Conservation (phyloP, 2,113 vertebrate genomes). For the Eulemur rufifrons region DNA sequence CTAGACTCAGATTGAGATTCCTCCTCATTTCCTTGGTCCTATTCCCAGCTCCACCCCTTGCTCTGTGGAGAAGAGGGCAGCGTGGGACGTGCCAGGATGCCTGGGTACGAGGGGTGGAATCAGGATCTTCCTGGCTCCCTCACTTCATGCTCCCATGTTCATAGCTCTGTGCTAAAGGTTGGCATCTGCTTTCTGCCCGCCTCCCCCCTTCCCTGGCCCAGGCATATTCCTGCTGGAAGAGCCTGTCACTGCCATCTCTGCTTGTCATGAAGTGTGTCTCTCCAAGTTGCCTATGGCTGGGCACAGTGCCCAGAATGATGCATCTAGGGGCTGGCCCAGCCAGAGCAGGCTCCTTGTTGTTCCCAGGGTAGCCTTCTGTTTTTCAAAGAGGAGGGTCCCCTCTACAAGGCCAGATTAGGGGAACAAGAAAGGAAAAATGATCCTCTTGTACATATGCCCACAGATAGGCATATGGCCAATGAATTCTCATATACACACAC, state of each 20-base stretch:
- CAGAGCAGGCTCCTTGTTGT: neutral
- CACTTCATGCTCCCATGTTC: neutral
- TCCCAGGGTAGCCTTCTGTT: slow-evolving; percentile 21
- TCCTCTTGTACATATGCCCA: neutral
- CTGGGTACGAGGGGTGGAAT: neutral
- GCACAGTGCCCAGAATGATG: slow-evolving; percentile 64
- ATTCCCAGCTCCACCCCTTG: slow-evolving; percentile 33
- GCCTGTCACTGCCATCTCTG: slow-evolving; percentile 62
- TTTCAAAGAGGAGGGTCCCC: slow-evolving; percentile 12
- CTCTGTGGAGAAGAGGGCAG: slow-evolving; percentile 35
- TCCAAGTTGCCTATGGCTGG: slow-evolving; percentile 52
- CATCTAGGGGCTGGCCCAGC: neutral
- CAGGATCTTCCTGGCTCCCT: neutral
- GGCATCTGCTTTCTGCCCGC: slow-evolving; percentile 12
- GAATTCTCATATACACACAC: neutral
- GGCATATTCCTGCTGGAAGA: slow-evolving; percentile 42
- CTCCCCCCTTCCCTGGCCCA: neutral
- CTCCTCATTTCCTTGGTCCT: slow-evolving; percentile 2
- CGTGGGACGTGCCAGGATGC: neutral
- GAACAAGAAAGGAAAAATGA: neutral
- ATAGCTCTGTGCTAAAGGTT: neutral
- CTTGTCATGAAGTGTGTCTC: neutral
- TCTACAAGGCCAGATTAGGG: neutral
- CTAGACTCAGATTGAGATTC: neutral
- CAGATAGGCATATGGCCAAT: neutral